Evolutionary conservation across 1,140 invertebrate species (phyloP).

Genomic region (Lordiphosa clarofinis): DNA sequence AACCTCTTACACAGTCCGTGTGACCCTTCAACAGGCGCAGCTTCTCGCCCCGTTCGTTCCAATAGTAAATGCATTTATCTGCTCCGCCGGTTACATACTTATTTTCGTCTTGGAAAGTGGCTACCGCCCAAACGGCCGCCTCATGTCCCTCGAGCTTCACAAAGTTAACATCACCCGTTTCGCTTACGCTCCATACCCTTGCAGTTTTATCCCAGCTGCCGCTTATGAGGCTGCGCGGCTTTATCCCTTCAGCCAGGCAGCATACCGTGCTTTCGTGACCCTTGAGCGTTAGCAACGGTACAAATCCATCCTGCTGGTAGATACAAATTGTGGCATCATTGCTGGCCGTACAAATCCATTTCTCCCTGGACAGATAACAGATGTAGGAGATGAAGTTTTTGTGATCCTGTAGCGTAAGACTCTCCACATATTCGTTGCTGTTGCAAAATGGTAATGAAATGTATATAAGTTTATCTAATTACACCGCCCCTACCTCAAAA

Average conservation of each 20-base stretch:
- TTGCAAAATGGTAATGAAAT: conserved; percentile 4
- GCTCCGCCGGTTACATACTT: conserved; percentile 92
- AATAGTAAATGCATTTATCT: conserved; percentile 93
- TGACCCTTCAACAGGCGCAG: conserved; percentile 84
- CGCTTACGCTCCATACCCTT: conserved; percentile 87
- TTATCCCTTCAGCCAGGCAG: conserved; percentile 79
- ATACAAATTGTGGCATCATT: conserved; percentile 92
- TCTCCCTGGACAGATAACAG: conserved; percentile 87
- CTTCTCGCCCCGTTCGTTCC: conserved; percentile 83
- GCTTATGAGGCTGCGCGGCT: conserved; percentile 81
- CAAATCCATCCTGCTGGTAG: conserved; percentile 83
- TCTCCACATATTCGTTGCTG: conserved; percentile 82
- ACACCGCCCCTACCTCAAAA: too few relatives aligned
- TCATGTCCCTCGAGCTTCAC: conserved; percentile 87
- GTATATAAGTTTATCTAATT: too few relatives aligned
- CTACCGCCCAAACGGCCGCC: conserved; percentile 94
- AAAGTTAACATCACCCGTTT: conserved; percentile 80
- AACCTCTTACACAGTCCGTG: conserved; percentile 92
- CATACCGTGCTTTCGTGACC: conserved; percentile 89
- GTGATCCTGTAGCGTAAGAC: conserved; percentile 88
- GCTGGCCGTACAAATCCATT: conserved; percentile 91
- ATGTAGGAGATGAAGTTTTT: conserved; percentile 92
- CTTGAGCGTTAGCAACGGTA: conserved; percentile 85
- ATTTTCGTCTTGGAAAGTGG: conserved; percentile 82
- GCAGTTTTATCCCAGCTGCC: conserved; percentile 96